A percentile compares a stretch with the other conserved stretches of the same genome.
These are phyloP conservation scores for Pelosia muscerda DNA, from an alignment of 2,888 invertebrate species.

Conservation along the genomic window DNA sequence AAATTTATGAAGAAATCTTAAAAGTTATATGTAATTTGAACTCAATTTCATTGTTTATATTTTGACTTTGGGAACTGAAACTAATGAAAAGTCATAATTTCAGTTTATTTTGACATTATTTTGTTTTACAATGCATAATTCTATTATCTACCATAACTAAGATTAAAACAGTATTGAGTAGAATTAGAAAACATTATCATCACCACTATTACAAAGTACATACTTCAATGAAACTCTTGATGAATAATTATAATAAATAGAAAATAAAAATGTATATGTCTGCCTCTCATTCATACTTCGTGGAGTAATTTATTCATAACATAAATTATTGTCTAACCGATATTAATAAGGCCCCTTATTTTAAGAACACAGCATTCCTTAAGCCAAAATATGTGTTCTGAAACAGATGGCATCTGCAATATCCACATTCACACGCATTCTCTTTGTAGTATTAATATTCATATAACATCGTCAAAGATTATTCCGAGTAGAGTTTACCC, in stretches of 20 bases:
- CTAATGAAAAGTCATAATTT: too few relatives aligned
- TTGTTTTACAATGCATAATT: too few relatives aligned
- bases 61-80: too few relatives aligned
- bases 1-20: too few relatives aligned
- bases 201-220: too few relatives aligned
- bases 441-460: constrained; percentile 68
- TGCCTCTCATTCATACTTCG: neutral
- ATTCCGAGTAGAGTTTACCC: constrained; percentile 65
- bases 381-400: constrained; percentile 34
- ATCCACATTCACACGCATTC: constrained; percentile 60
- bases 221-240: neutral
- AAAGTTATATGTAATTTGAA: too few relatives aligned
- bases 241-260: neutral
- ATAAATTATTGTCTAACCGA: constrained; percentile 14
- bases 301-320: constrained; percentile 26
- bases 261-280: neutral
- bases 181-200: too few relatives aligned
- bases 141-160: too few relatives aligned
- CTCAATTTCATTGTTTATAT: too few relatives aligned
- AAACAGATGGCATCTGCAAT: constrained; percentile 55
- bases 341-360: constrained; percentile 23
- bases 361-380: constrained; percentile 29
- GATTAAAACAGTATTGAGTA: too few relatives aligned
- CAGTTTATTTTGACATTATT: too few relatives aligned
- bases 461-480: constrained; percentile 68